These are phyloP conservation scores for Catocala sponsa DNA, from an alignment of 2,888 invertebrate species.

Conservation along the genomic window DNA sequence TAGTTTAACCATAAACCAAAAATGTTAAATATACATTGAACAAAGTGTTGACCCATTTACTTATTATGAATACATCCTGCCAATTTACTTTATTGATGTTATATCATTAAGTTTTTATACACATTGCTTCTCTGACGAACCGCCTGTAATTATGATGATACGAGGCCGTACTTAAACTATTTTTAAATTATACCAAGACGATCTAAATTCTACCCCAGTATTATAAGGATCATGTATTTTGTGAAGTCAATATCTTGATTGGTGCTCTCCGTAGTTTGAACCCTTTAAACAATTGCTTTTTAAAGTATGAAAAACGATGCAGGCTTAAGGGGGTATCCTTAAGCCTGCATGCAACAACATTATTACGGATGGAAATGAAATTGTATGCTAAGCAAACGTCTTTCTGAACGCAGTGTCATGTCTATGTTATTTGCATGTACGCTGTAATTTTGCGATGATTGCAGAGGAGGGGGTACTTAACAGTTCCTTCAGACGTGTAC, in stretches of 20 bases:
- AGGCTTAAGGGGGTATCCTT: constrained; percentile 44
- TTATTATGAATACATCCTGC: constrained; percentile 80
- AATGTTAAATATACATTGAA: constrained; percentile 56
- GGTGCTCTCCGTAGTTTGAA: constrained; percentile 66
- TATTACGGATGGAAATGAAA: constrained; percentile 62
- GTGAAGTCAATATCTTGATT: constrained; percentile 71
- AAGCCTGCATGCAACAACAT: too few species aligned
- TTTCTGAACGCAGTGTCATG: constrained; percentile 52
- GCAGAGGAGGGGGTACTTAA: constrained; percentile 39
- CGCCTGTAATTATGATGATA: constrained; percentile 83
- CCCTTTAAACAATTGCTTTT: constrained; percentile 59
- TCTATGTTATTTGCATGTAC: constrained; percentile 50
- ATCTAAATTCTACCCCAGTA: constrained; percentile 75
- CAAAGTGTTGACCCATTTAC: constrained; percentile 77
- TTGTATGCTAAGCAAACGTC: constrained; percentile 48
- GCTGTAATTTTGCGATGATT: constrained; percentile 58
- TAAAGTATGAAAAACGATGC: constrained; percentile 55
- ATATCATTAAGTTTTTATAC: constrained; percentile 85
- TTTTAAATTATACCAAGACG: constrained; percentile 78
- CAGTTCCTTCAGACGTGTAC: constrained; percentile 38
- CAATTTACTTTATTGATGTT: constrained; percentile 86
- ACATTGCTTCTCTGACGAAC: constrained; percentile 71
- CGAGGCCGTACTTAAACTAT: constrained; percentile 79
- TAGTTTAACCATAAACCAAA: constrained; percentile 31
- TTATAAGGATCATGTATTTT: constrained; percentile 69